A percentile compares a stretch with the other conserved stretches of the same genome.
These are phyloP conservation scores for Knipowitschia caucasica DNA, from an alignment of 2,797 vertebrate species.

Conservation along the genomic window DNA sequence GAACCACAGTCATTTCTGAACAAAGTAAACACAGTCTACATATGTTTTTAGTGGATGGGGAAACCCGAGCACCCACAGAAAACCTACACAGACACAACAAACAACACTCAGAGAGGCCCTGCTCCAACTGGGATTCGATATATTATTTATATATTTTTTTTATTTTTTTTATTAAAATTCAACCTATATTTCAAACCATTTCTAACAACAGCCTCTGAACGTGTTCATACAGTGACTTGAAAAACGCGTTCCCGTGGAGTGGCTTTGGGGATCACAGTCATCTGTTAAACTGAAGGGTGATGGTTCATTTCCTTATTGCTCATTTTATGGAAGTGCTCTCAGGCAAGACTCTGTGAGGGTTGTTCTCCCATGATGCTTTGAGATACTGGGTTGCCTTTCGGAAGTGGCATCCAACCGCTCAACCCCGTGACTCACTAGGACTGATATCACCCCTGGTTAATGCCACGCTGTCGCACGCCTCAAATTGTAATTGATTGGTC, in stretches of 20 bases:
- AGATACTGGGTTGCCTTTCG: not conserved
- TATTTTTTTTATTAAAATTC: too few relatives aligned
- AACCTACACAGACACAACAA: too few relatives aligned
- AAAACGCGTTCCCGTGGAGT: not conserved
- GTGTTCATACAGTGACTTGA: not conserved
- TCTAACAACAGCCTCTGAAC: too few relatives aligned
- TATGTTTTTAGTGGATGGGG: too few relatives aligned
- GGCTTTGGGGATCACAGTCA: not conserved
- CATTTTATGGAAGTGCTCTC: not conserved
- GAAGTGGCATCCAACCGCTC: not conserved
- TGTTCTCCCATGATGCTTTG: not conserved
- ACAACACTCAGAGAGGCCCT: too few relatives aligned
- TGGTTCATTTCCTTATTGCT: constrained; percentile 5
- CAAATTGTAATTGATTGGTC: not conserved
- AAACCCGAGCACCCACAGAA: too few relatives aligned
- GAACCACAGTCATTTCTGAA: not conserved
- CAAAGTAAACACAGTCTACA: not conserved
- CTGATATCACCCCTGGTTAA: constrained; percentile 3
- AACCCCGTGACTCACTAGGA: constrained; percentile 3
- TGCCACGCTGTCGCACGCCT: not conserved
- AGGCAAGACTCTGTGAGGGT: not conserved
- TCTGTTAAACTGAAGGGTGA: not conserved
- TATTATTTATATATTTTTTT: not conserved
- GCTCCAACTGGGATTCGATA: too few relatives aligned
- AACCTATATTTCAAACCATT: too few relatives aligned